These are phyloP conservation scores for Acrocera orbiculus DNA, from an alignment of 2,888 invertebrate genomes.

Conservation along the genomic window DNA sequence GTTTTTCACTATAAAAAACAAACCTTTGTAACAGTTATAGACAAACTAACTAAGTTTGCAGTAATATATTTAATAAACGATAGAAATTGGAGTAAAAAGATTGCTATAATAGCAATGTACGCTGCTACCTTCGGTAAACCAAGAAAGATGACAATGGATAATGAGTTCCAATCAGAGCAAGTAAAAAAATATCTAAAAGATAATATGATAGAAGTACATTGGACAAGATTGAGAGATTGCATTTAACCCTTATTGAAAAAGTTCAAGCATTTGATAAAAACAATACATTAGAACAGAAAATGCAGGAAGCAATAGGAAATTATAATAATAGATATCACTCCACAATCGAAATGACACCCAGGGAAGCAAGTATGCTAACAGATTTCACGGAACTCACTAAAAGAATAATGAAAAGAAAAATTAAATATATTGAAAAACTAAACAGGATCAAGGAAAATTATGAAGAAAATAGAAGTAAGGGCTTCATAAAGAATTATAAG, in stretches of 20 bases:
- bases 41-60: slow-evolving; percentile 1
- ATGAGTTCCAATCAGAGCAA: slow-evolving; percentile 3
- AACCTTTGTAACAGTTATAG: background rate
- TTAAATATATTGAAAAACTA: slow-evolving; percentile 1
- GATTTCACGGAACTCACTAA: slow-evolving; percentile 8
- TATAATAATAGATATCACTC: slow-evolving; percentile 7
- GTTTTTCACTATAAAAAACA: background rate
- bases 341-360: slow-evolving; percentile 3
- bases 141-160: slow-evolving; percentile 3
- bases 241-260: slow-evolving; percentile 7
- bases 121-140: background rate
- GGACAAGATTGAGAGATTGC: slow-evolving; percentile 4
- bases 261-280: slow-evolving; percentile 4
- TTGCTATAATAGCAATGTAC: slow-evolving; percentile 1
- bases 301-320: slow-evolving; percentile 5
- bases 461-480: background rate
- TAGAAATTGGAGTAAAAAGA: background rate
- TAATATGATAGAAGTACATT: background rate
- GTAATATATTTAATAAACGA: background rate
- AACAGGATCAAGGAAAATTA: background rate
- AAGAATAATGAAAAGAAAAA: slow-evolving; percentile 6
- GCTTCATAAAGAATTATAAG: background rate
- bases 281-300: slow-evolving; percentile 3
- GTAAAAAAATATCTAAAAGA: background rate
- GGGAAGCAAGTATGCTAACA: slow-evolving; percentile 3